Evolutionary conservation across 2,113 vertebrate genomes (phyloP).

Genomic region (Aleadryas rufinucha): DNA sequence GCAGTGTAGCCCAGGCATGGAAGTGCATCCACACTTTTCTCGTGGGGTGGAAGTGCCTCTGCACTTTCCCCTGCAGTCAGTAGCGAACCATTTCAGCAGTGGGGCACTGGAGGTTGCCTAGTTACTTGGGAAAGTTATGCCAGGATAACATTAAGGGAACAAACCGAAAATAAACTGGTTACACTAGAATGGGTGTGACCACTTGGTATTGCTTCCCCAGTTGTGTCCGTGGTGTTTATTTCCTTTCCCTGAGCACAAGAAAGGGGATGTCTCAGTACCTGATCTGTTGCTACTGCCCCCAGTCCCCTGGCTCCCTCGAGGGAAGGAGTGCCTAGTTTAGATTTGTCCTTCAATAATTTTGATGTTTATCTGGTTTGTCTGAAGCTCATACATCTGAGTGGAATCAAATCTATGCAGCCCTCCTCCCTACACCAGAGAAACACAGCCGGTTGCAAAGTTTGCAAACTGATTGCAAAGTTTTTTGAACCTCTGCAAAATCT

Average conservation of each 20-base stretch:
- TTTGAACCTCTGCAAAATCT: neutral
- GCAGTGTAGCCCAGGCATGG: neutral
- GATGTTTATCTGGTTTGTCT: neutral
- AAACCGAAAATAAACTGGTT: constrained; percentile 15
- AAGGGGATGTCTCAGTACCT: neutral
- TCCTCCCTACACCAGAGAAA: neutral
- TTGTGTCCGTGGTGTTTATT: neutral
- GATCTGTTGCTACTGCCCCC: neutral
- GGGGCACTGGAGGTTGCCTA: neutral
- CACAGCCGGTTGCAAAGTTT: neutral
- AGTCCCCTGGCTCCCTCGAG: neutral
- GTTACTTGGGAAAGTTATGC: neutral
- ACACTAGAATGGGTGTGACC: neutral
- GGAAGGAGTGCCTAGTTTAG: neutral
- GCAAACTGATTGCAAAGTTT: neutral
- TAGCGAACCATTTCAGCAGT: rapidly evolving
- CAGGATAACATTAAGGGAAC: neutral
- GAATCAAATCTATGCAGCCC: neutral
- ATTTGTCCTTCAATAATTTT: neutral
- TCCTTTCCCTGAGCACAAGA: neutral
- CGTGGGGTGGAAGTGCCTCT: rapidly evolving
- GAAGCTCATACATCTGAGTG: neutral
- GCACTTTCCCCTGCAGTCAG: rapidly evolving
- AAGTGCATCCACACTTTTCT: rapidly evolving
- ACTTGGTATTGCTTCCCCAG: neutral